A percentile compares a stretch with the other conserved stretches of the same genome.
Evolutionary conservation across 2,888 invertebrate species (phyloP).

Genomic region (Micropterix aruncella): DNA sequence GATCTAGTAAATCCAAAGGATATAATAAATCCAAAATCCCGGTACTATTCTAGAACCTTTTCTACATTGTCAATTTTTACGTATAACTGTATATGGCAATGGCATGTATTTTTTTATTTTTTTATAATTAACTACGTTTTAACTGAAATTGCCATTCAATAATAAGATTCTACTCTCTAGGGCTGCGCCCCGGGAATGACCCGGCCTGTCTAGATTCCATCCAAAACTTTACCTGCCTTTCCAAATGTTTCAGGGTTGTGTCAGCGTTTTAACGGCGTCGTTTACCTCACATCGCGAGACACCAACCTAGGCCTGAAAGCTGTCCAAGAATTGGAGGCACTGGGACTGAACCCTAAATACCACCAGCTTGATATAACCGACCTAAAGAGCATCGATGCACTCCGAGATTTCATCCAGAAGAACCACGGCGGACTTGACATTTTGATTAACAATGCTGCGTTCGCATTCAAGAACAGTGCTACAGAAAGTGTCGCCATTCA

Average conservation of each 20-base stretch:
- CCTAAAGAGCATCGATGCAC: conserved; percentile 35
- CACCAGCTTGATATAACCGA: conserved; percentile 55
- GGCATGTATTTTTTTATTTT: too few species aligned
- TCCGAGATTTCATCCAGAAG: conserved; percentile 39
- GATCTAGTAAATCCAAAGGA: too few species aligned
- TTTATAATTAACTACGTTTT: too few species aligned
- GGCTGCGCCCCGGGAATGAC: too few species aligned
- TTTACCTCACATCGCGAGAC: conserved; percentile 50
- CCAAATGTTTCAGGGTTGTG: too few species aligned
- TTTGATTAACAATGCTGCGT: conserved; percentile 61
- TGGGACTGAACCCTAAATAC: conserved; percentile 34
- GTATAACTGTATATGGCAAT: too few species aligned
- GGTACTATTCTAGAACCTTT: too few species aligned
- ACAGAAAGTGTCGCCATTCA: conserved; percentile 17
- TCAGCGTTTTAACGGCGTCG: conserved; percentile 42
- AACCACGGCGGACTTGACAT: conserved; percentile 57
- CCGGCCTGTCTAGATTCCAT: too few species aligned
- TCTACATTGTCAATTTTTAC: too few species aligned
- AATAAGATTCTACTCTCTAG: too few species aligned
- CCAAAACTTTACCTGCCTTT: conserved; percentile 42
- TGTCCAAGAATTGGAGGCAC: conserved; percentile 32
- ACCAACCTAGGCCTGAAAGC: conserved; percentile 35
- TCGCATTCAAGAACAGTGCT: conserved; percentile 27
- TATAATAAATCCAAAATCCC: too few species aligned
- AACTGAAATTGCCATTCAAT: too few species aligned